Base-by-base conservation (phyloP, 2,888 invertebrate genomes). In the Orchesella flavescens region DNA sequence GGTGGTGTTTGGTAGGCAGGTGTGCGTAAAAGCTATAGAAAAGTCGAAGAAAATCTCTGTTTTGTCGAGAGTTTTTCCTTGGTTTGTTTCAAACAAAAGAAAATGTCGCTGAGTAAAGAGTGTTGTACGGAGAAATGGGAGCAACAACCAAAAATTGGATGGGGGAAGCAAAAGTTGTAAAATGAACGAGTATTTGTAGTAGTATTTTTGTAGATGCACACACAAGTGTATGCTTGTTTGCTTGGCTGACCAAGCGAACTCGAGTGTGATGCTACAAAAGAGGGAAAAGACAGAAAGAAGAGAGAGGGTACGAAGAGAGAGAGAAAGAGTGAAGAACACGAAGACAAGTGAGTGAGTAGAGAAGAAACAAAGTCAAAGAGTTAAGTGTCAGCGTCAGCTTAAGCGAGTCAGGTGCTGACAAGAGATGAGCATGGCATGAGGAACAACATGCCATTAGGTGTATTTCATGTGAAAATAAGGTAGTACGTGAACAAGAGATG, bases 231-330 rank as follows among this genome's bases (percentile, higher is more conserved):
- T 74, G 80, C 80, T 72, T 80, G 73, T 53, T 68, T 80, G 80
- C 73, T 74, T 80, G 80, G 59, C 73, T 74, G 80, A 66, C 80
- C 80, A 80, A 80, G 80, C 73, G 80, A 80, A 80, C 80, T 80
- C 80, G 59, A 80, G 80, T 80, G 80, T 73, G 68, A 80, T 73
- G 80, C 66, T 80, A 80, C 80, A 80, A 80, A 73, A 72, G 55
- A 59, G 21, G 12, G 23, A 23, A n/a, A 19, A 34, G 55, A 66
- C 15, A 53, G 65, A 74, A 49, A 44, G 23, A 44, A 57, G 66
- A 61, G 49, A 74, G 7, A 57, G 13, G 53, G 53, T 10, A 53
- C 53, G 53, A 10, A 13, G 10, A 65, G 66, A 57, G 55, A n/a
- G n/a, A n/a, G n/a, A n/a, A n/a, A n/a, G 68, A 65, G 53, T 49